These are phyloP conservation scores for Molanna angustata DNA, from an alignment of 2,888 invertebrate species.

Conservation along the genomic window DNA sequence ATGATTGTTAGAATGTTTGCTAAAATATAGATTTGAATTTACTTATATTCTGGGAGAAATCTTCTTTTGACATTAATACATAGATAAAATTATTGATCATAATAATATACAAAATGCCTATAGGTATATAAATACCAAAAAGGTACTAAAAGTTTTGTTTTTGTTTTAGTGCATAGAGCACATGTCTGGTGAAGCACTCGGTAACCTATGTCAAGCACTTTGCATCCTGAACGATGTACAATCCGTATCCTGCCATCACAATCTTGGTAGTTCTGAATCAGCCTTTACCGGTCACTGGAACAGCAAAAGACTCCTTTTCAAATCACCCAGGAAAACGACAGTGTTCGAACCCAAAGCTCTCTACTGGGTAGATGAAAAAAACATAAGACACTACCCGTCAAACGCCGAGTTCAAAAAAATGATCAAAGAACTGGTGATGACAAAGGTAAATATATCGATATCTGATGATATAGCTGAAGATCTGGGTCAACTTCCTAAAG, in stretches of 20 bases:
- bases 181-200: conserved; percentile 53
- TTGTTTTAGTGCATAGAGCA: conserved; percentile 57
- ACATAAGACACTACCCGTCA: conserved; percentile 48
- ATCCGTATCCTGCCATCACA: conserved; percentile 59
- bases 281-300: conserved; percentile 61
- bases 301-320: conserved; percentile 57
- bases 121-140: too few species aligned
- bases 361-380: conserved; percentile 45
- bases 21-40: too few species aligned
- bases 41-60: too few species aligned
- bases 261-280: conserved; percentile 56
- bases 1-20: too few species aligned
- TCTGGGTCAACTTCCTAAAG: conserved; percentile 48
- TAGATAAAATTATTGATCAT: too few species aligned
- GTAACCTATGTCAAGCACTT: conserved; percentile 61
- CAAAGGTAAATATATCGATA: conserved; percentile 55
- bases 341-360: conserved; percentile 46
- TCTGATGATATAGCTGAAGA: conserved; percentile 49
- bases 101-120: too few species aligned
- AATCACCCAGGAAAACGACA: conserved; percentile 46
- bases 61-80: too few species aligned
- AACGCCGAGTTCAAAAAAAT: conserved; percentile 53
- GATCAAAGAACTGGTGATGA: conserved; percentile 51
- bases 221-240: conserved; percentile 55
- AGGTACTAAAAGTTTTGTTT: too few species aligned